Base-by-base conservation (phyloP, 30 jellyfish, hydroid and myxozoan species). In the Chrysaora quinquecirrha region DNA sequence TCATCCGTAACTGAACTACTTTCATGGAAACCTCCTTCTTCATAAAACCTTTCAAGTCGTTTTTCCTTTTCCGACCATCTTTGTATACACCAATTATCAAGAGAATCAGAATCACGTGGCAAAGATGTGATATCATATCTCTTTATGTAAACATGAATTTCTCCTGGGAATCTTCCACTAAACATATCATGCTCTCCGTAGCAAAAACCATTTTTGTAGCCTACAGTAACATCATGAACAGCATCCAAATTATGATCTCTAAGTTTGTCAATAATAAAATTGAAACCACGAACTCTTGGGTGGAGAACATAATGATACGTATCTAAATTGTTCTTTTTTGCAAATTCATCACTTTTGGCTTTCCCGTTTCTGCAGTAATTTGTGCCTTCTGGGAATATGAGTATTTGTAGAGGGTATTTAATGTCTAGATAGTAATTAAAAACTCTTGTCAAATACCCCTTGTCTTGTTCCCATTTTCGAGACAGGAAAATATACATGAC, bases 371-470 rank as follows among this genome's bases (percentile, higher is more conserved):
- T 62, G 89, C 95, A 74, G 52, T 75, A 80, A 73, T 92, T 82
- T 24, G 98, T 92, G 1, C 98, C 98, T 54, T 92, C 98, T 3
- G 98, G 98, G 80, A 92, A 92, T 11, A 92, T 49, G 34, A 92
- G 90, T 19, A 92, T 81, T 58, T 92, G 98, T 50, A 92, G 64
- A 23, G 98, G 98, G 63, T 85, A 92, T 25, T 75, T 74, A 10
- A 70, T 71, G 71, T 92, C 96, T 27, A 86, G 87, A 82, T 78
- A 92, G 35, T 85, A 92, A 67, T 92, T 71, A 20, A 92, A 83
- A 31, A 85, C 71, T 28, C 84, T 65, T 18, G 69, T 78, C 76
- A 92, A 58, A 67, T 92, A 92, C 3, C 79, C 85, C 28, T 81
- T 82, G 83, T 92, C 98, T 25, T 79, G 79, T 23, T 92, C 98